These are phyloP conservation scores for Diabrotica undecimpunctata DNA, from an alignment of 1,140 invertebrate species.

Conservation along the genomic window DNA sequence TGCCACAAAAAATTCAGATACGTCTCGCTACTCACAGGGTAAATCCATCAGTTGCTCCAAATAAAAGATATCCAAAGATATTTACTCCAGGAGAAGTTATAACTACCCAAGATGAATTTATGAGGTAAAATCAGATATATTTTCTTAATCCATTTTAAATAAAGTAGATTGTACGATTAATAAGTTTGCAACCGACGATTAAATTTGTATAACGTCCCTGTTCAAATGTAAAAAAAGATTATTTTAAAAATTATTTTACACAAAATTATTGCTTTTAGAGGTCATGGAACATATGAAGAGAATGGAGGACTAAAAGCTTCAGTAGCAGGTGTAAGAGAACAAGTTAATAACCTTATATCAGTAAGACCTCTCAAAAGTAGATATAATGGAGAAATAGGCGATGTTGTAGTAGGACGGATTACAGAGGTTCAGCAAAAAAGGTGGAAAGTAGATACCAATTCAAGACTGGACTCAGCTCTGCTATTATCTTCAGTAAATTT, in stretches of 20 bases:
- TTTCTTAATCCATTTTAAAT: background rate
- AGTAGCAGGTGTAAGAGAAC: slow-evolving; percentile 88
- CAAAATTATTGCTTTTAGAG: slow-evolving; percentile 56
- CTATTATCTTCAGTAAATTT: slow-evolving; percentile 93
- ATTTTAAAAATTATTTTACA: too few relatives aligned
- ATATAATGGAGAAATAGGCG: slow-evolving; percentile 93
- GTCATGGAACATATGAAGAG: slow-evolving; percentile 92
- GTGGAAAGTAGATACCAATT: slow-evolving; percentile 95
- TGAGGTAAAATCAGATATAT: slow-evolving; percentile 61
- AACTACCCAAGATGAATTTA: slow-evolving; percentile 75
- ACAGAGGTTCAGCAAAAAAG: slow-evolving; percentile 86
- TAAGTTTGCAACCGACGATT: too few relatives aligned
- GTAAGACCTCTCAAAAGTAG: slow-evolving; percentile 85
- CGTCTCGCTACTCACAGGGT: slow-evolving; percentile 50
- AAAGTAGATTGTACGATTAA: too few relatives aligned
- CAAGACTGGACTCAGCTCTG: slow-evolving; percentile 83
- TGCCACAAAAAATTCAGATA: slow-evolving; percentile 47
- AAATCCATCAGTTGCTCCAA: slow-evolving; percentile 54
- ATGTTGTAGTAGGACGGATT: slow-evolving; percentile 93
- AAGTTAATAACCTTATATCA: slow-evolving; percentile 92
- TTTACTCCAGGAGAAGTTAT: slow-evolving; percentile 86
- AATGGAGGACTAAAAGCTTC: slow-evolving; percentile 81
- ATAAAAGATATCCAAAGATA: slow-evolving; percentile 59
- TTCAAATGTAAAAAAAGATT: too few relatives aligned
- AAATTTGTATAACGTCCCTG: too few relatives aligned